Evolutionary conservation across 2,113 vertebrate species (phyloP).

Genomic region (Megaceryle maxima): DNA sequence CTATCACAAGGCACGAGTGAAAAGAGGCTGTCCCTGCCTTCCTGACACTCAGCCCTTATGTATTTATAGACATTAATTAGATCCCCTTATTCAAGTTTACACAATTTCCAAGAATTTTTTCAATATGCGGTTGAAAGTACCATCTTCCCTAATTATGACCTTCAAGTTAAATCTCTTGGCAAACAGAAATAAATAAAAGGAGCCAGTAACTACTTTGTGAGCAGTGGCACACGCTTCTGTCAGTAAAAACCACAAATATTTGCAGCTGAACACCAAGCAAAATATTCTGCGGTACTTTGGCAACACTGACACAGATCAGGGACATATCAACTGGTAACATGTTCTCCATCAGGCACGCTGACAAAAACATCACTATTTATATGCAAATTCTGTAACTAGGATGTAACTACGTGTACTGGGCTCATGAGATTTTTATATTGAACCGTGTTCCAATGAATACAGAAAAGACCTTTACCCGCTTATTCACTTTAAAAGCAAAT

Average conservation of each 20-base stretch:
- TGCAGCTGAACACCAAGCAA: neutral
- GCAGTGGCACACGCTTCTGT: accelerated
- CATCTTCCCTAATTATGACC: neutral
- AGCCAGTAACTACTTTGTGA: neutral
- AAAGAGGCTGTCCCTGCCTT: too few relatives aligned
- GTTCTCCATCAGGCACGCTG: neutral
- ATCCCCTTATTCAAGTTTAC: too few relatives aligned
- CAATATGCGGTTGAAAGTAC: neutral
- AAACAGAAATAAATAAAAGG: neutral
- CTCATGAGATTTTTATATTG: neutral
- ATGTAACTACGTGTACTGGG: neutral
- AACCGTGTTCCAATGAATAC: neutral
- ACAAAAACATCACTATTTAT: neutral
- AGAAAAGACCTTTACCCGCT: neutral
- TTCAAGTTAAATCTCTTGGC: neutral
- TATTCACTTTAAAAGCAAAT: neutral
- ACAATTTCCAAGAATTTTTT: neutral
- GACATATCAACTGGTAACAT: neutral
- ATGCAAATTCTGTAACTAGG: neutral
- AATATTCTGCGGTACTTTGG: neutral
- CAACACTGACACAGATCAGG: neutral
- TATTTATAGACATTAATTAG: too few relatives aligned
- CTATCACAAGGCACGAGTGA: too few relatives aligned
- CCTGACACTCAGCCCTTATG: too few relatives aligned
- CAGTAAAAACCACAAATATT: neutral